Base-by-base conservation (phyloP, 2,888 invertebrate genomes). In the Cosmia trapezina region DNA sequence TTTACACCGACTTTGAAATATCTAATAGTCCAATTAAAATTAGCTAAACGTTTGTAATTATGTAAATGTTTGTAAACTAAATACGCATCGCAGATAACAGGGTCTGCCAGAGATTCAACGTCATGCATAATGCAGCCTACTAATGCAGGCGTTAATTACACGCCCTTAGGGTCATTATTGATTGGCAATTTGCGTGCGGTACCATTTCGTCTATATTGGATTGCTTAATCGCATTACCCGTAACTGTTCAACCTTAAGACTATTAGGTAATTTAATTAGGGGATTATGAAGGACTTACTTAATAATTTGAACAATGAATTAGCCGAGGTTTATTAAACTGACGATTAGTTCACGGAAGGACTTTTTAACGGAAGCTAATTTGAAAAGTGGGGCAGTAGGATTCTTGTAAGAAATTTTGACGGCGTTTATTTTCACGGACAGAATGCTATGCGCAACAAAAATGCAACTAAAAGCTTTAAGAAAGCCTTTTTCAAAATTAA, bases 141-240 rank as follows among this genome's bases (percentile, higher is more conserved):
- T 93, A 94, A 94, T 94, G 92, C 89, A 90, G 89, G 88, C 87
- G 92, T 92, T 94, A 94, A 94, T 94, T 93, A 93, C 91, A 89
- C 76, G 89, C 90, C 92, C 92, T 93, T 90, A 89, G 91, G 92
- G 91, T 88, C 89, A 89, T 90, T 91, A 92, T 93, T 93, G 92
- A 93, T 93, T 94, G 91, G 89, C 92, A 93, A 93, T 93, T 91
- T 92, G 90, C 82, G 88, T 76, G 80, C 72, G 80, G 84, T 88
- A 86, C 89, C 89, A 90, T 91, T 92, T 91, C 87, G 86, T 89
- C 84, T 89, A 88, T 88, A 92, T 91, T 91, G 88, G 88, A 89
- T 90, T 89, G 89, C 84, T 88, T 92, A 92, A 93, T 93, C 88
- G 87, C 85, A 88, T 91, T 92, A 92, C 81, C 79, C 73, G 84